A percentile compares a stretch with the other conserved stretches of the same genome.
Conservation (phyloP, 2,888 invertebrate species). For the Dynastes tityus region DNA sequence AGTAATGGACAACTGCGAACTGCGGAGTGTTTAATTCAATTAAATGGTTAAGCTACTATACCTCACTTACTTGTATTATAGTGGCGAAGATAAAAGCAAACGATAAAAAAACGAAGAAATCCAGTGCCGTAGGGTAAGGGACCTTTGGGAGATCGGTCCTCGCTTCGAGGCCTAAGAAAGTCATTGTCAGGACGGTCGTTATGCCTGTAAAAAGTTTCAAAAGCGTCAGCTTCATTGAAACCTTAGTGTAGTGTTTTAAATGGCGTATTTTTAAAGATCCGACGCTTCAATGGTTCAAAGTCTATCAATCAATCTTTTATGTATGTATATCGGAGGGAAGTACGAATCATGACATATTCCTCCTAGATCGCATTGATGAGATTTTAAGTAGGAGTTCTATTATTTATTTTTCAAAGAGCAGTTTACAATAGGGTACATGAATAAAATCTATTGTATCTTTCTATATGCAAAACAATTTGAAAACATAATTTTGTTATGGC, state of each 20-base stretch:
- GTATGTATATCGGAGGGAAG: no score
- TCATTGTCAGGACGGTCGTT: slow-evolving; percentile 89
- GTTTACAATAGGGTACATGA: no score
- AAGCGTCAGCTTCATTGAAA: slow-evolving; percentile 43
- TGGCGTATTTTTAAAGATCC: neutral
- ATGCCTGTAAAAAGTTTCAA: slow-evolving; percentile 74
- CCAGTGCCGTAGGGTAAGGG: slow-evolving; percentile 89
- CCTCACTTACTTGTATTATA: slow-evolving; percentile 76
- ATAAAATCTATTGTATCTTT: no score
- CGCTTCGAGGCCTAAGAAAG: slow-evolving; percentile 85
- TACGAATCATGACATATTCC: no score
- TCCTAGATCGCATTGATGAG: no score
- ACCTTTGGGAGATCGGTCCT: slow-evolving; percentile 88
- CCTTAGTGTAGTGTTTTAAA: neutral
- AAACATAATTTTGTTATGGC: no score
- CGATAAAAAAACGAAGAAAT: slow-evolving; percentile 87
- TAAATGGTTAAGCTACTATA: slow-evolving; percentile 21
- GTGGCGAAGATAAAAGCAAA: slow-evolving; percentile 88
- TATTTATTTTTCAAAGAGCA: no score
- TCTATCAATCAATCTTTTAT: slow-evolving; percentile 6
- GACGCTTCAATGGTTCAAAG: neutral
- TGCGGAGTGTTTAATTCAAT: slow-evolving; percentile 60
- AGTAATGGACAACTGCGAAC: slow-evolving; percentile 89
- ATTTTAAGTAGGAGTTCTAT: no score
- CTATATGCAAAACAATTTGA: no score